Evolutionary conservation across 1,140 invertebrate species (phyloP), one percentile per base, ranked within the genome.

Genomic region (Trichoplusia ni): DNA sequence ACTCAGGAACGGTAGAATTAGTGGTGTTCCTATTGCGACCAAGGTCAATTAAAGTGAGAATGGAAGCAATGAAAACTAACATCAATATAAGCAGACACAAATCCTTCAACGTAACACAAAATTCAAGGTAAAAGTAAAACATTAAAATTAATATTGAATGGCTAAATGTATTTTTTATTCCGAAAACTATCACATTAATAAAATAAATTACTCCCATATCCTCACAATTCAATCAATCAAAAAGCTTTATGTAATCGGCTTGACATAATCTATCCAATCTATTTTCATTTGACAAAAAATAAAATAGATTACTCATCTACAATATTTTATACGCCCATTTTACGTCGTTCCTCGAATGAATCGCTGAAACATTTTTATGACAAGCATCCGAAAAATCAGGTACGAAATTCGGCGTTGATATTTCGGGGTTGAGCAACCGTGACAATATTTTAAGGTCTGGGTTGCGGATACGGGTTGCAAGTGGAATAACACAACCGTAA

Each of bases 401-500:
- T 54, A 14, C 27, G 38, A 54, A 38, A 33, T 2, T 51, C 11
- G 1, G 7, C 11, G 21, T 40, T 5, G 13, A 40, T 35, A 37
- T 35, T 38, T 19, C 7, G 19, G 7, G 23, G 29, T 27, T 7
- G 13, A 8, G 33, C 21, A 6, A 14, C 25, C 14, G 35, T 21
- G 18, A 23, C 29, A 49, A 47, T 56, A 47, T 58, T 18, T 64
- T 49, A 49, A 19, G 31, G 8, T 7, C 2, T 9, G 51, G 21
- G 5, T 44, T 21, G 13, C 21, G n/a, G 6, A 16, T 58, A 33
- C 25, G 13, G 27, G 56, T 64, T n/a, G 18, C 46, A 71, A 68
- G 47, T 40, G 54, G 60, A 64, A 53, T 40, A 42, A 16, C n/a
- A 46, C 53, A 71, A 69, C 49, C 47, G 40, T 69, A 69, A 71